Evolutionary conservation across 1,140 invertebrate genomes (phyloP), one percentile per base, ranked within the genome.

Genomic region (Orchesella cincta): DNA sequence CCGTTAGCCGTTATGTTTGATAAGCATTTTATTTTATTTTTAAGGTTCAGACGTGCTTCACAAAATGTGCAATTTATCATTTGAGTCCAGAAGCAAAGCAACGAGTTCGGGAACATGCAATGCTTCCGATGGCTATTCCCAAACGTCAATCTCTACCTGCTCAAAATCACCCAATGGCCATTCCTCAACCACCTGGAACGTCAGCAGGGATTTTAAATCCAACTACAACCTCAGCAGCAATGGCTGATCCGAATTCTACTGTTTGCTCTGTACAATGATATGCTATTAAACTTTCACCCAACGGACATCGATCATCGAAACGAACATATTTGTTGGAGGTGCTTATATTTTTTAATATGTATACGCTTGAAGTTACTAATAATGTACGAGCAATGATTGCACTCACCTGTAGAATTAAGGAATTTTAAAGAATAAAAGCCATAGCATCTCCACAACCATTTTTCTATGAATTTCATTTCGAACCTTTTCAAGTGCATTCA

Each of bases 1-100:
- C n/a, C n/a, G n/a, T n/a, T n/a, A n/a, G n/a, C n/a, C n/a, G n/a
- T n/a, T n/a, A n/a, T n/a, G n/a, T n/a, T n/a, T n/a, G n/a, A n/a
- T n/a, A n/a, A n/a, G n/a, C n/a, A 14, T 12, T 57, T 23, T 26
- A 71, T 39, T 2, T 73, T 73, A 51, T 20, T 73, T 73, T 57
- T 31, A 23, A 81, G 81, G 79, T 82, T 64, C 72, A 75, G 35
- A 80, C 77, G 31, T 82, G 81, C 74, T 82, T 82, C 67, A 79
- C 79, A 26, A 82, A 80, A 73, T 82, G 77, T 73, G 79, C 79
- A 18, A 76, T 80, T 31, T 82, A 82, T 51, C 79, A 82, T 62
- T 33, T 82, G 28, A 79, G 52, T 74, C 81, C 81, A 12, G 81
- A 82, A 46, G 79, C 79, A 0, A 79, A 80, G 34, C 79, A 81